These are phyloP conservation scores for Pagetopsis macropterus DNA, from an alignment of 2,797 vertebrate genomes.

Conservation along the genomic window DNA sequence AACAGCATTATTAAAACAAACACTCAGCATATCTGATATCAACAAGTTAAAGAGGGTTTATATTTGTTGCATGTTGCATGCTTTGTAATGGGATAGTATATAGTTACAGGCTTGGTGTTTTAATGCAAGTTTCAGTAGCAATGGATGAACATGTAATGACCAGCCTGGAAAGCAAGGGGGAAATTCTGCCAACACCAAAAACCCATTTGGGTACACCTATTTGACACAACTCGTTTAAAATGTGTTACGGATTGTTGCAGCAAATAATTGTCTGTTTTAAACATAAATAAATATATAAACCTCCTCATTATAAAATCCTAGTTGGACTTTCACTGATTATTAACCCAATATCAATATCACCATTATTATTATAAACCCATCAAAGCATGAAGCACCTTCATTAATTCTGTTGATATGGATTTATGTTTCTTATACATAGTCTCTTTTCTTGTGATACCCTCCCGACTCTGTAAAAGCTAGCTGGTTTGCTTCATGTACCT, in stretches of 20 bases:
- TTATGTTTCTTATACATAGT: neutral
- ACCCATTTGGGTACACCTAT: neutral
- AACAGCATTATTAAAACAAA: constrained; percentile 21
- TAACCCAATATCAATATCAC: constrained; percentile 3
- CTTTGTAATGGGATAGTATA: constrained; percentile 3
- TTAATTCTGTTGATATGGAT: constrained; percentile 23
- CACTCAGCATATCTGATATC: constrained; percentile 28
- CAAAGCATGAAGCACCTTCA: constrained; percentile 4
- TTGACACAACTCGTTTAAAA: constrained; percentile 14
- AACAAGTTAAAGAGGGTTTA: constrained; percentile 30
- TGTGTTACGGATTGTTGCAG: constrained; percentile 5
- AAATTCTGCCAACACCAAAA: constrained; percentile 26
- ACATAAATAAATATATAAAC: no score
- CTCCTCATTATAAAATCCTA: neutral
- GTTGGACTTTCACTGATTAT: neutral
- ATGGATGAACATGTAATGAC: constrained; percentile 18
- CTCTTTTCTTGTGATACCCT: constrained; percentile 34
- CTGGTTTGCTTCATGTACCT: constrained; percentile 46
- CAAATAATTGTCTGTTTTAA: constrained; percentile 15
- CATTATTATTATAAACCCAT: constrained; percentile 3
- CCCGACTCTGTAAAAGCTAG: constrained; percentile 39
- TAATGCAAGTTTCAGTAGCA: neutral
- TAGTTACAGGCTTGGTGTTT: constrained; percentile 1
- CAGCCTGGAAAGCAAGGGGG: constrained; percentile 18
- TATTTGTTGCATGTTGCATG: constrained; percentile 2